Evolutionary conservation across 1,140 invertebrate genomes (phyloP).

Genomic region (Ericerus pela): DNA sequence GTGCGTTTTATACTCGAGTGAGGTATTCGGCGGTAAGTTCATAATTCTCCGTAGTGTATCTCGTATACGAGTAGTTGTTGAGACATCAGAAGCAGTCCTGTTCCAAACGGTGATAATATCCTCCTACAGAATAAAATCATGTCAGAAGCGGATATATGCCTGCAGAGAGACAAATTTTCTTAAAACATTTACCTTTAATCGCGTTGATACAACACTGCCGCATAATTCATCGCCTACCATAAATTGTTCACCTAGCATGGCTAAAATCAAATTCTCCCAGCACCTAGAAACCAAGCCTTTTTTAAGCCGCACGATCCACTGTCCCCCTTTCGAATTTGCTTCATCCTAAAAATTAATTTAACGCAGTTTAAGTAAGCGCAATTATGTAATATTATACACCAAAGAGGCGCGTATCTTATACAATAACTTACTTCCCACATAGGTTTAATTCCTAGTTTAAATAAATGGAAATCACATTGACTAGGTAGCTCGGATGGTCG

Average conservation of each 20-base stretch:
- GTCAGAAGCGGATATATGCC: neutral
- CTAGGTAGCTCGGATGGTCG: conserved; percentile 74
- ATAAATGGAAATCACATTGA: conserved; percentile 90
- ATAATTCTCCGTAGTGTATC: conserved; percentile 87
- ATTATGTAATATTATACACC: neutral
- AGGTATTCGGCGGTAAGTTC: conserved; percentile 78
- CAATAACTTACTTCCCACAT: conserved; percentile 20
- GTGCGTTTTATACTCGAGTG: conserved; percentile 94
- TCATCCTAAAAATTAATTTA: conserved; percentile 45
- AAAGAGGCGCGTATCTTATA: neutral
- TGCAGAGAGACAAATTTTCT: neutral
- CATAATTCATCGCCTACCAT: conserved; percentile 98
- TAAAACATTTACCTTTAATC: conserved; percentile 55
- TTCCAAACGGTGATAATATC: conserved; percentile 98
- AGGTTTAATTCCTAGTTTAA: conserved; percentile 92
- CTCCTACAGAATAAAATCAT: conserved; percentile 46
- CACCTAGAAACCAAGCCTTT: conserved; percentile 90
- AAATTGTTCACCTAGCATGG: conserved; percentile 97
- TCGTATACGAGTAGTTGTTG: conserved; percentile 74
- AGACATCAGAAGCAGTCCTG: conserved; percentile 74
- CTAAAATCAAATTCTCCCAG: conserved; percentile 97
- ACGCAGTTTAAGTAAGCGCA: conserved; percentile 18
- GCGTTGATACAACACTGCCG: conserved; percentile 88
- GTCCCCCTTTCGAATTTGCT: conserved; percentile 87
- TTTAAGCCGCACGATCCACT: conserved; percentile 88